Base-by-base conservation (phyloP, 2,888 invertebrate genomes). In the Eucriotettix oculatus region DNA sequence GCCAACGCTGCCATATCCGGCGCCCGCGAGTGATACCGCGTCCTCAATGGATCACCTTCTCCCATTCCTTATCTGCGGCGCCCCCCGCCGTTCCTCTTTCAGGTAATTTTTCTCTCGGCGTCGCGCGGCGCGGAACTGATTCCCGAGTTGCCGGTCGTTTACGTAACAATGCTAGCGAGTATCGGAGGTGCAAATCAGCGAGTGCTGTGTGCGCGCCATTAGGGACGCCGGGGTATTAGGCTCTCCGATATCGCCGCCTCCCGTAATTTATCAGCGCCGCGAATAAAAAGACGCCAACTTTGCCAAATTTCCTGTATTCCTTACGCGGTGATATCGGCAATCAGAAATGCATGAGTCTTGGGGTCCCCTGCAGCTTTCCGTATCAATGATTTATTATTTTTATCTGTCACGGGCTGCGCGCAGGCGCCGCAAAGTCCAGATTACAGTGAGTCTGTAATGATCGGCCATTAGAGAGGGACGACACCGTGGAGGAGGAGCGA, bases 371-470 rank as follows among this genome's bases (percentile, higher is more conserved):
- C 12, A 56, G 42, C 55, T 17, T 42, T 52, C 43, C 54, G 60
- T 64, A 64, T 64, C 64, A 63, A 64, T 64, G 64, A 64, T 63
- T 64, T 64, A 64, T 64, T 64, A 64, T 63, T 62, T 64, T 64
- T 64, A 63, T 63, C 64, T 64, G 61, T 62, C 62, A 62, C 56
- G 58, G 57, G 52, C 42, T 16, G 48, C 57, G 56, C 17, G 48
- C 55, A 54, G 57, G 55, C 52, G 44, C 56, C 52, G 56, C 48
- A 54, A 52, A 54, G 41, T 29, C 29, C 29, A 58, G 59, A 59
- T 58, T 61, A 57, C 56, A 52, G 52, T 56, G 42, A 9, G 52
- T 17, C 56, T 43, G 61, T 61, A 61, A 61, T 61, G 61, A 61
- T 61, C 61, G 58, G 44, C 61, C 61, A 61, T 61, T 61, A 61